These are phyloP conservation scores for Ceriagrion tenellum DNA, from an alignment of 2,888 invertebrate genomes.

Conservation along the genomic window DNA sequence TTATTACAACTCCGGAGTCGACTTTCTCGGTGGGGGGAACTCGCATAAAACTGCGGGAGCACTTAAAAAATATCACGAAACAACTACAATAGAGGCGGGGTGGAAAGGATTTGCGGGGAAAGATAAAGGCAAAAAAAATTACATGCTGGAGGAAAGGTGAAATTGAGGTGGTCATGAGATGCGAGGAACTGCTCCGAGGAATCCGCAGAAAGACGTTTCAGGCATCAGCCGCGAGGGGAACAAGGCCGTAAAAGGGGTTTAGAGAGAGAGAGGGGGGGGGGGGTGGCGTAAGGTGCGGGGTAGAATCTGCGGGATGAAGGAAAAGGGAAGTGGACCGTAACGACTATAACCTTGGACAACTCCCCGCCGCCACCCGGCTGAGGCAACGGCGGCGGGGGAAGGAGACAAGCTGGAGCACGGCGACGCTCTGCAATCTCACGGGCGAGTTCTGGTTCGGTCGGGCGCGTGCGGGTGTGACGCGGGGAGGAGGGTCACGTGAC, in stretches of 20 bases:
- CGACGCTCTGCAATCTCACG: not conserved
- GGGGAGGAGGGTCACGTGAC: not conserved
- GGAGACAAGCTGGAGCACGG: not conserved
- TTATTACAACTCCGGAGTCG: not conserved
- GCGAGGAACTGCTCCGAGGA: not conserved
- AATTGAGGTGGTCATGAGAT: not conserved
- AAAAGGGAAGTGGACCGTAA: constrained; percentile 56
- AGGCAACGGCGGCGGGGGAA: not conserved
- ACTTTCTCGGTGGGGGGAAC: not conserved
- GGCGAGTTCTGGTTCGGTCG: not conserved
- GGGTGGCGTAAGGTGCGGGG: constrained; percentile 8
- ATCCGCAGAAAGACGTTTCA: not conserved
- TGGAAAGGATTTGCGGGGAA: not conserved
- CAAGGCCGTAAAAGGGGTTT: not conserved
- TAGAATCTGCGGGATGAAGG: not conserved
- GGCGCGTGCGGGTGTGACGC: not conserved
- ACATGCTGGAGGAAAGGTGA: not conserved
- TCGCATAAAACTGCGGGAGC: not conserved
- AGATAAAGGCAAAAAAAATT: not conserved
- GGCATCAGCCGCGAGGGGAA: not conserved
- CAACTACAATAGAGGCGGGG: not conserved
- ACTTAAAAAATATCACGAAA: not conserved
- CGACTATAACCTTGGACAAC: constrained; percentile 65
- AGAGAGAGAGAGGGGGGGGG: not conserved
- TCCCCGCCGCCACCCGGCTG: not conserved